Percentiles rank a stretch among this genome's conserved stretches.
Conservation (phyloP, 1,140 invertebrate species). For the Drosophila athabasca region DNA sequence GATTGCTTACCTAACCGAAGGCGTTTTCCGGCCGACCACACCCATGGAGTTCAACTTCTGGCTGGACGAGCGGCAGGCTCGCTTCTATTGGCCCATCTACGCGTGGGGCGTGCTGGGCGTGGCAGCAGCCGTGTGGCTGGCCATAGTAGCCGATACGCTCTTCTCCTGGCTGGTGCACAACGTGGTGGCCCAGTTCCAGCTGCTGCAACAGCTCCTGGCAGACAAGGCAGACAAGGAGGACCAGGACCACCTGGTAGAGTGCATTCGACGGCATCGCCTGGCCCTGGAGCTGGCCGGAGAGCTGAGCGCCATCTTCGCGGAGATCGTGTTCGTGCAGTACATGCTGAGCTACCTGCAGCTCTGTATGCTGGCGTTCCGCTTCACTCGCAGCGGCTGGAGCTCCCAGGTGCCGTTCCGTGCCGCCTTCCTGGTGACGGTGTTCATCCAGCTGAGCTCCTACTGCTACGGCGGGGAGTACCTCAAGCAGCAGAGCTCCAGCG, state of each 20-base stretch:
- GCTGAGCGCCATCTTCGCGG: slow-evolving; percentile 43
- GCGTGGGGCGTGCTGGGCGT: slow-evolving; percentile 40
- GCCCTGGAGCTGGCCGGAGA: slow-evolving; percentile 39
- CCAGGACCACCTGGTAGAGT: slow-evolving; percentile 14
- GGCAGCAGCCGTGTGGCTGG: slow-evolving; percentile 22
- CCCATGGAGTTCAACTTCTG: slow-evolving; percentile 60
- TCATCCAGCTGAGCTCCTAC: slow-evolving; percentile 46
- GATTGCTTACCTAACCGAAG: background rate
- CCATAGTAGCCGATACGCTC: slow-evolving; percentile 44
- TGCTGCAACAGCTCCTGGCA: slow-evolving; percentile 19
- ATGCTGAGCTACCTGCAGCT: slow-evolving; percentile 57
- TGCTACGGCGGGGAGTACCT: slow-evolving; percentile 54
- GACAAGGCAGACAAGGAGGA: background rate
- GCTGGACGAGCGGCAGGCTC: slow-evolving; percentile 30
- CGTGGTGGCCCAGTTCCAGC: slow-evolving; percentile 47
- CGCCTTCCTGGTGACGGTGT: slow-evolving; percentile 41
- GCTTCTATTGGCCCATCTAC: slow-evolving; percentile 49
- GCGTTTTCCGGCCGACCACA: slow-evolving; percentile 29
- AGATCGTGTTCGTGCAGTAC: slow-evolving; percentile 60
- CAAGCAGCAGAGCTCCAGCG: slow-evolving; percentile 37
- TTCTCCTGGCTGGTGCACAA: slow-evolving; percentile 61
- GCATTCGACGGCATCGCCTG: slow-evolving; percentile 36
- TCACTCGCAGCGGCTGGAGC: slow-evolving; percentile 38
- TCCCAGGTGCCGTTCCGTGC: slow-evolving; percentile 44
- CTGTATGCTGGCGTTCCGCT: slow-evolving; percentile 53